Percentiles rank a stretch among this genome's conserved stretches.
These are phyloP conservation scores for Sanderia malayensis DNA, from an alignment of 30 jellyfish, hydroid and myxozoan genomes.

Conservation along the genomic window DNA sequence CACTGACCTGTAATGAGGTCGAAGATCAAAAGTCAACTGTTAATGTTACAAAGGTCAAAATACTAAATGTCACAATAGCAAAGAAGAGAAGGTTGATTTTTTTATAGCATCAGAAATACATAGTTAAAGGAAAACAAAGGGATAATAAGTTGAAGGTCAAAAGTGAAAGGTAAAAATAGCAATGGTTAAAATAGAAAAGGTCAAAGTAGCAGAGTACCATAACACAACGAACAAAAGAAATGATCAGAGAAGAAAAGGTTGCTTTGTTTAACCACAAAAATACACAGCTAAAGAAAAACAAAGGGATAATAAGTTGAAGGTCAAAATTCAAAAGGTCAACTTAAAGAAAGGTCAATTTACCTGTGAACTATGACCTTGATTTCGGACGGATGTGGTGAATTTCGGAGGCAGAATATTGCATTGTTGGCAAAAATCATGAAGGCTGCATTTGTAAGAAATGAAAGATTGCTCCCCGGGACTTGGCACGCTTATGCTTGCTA, in stretches of 20 bases:
- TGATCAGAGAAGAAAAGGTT: too few relatives aligned
- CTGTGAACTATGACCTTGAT: constrained; percentile 79
- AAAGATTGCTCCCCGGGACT: constrained; percentile 96
- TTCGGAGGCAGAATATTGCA: constrained; percentile 96
- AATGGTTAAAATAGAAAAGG: not conserved
- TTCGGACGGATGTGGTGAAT: constrained; percentile 76
- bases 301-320: not conserved
- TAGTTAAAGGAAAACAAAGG: not conserved
- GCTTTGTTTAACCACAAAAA: too few relatives aligned
- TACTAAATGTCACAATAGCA: too few relatives aligned
- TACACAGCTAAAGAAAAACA: not conserved
- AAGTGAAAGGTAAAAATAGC: not conserved
- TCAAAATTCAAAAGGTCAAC: not conserved
- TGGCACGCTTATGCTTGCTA: constrained; percentile 95
- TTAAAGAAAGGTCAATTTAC: constrained; percentile 32
- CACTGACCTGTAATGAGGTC: too few relatives aligned
- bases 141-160: not conserved
- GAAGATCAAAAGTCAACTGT: too few relatives aligned
- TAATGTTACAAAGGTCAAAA: too few relatives aligned
- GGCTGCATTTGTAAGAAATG: constrained; percentile 97
- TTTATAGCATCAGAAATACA: too few relatives aligned
- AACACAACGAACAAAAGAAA: too few relatives aligned
- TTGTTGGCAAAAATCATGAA: constrained; percentile 99
- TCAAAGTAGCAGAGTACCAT: not conserved
- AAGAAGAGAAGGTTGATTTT: too few relatives aligned